Evolutionary conservation across 2,113 vertebrate species (phyloP).

Genomic region (Scortum barcoo): DNA sequence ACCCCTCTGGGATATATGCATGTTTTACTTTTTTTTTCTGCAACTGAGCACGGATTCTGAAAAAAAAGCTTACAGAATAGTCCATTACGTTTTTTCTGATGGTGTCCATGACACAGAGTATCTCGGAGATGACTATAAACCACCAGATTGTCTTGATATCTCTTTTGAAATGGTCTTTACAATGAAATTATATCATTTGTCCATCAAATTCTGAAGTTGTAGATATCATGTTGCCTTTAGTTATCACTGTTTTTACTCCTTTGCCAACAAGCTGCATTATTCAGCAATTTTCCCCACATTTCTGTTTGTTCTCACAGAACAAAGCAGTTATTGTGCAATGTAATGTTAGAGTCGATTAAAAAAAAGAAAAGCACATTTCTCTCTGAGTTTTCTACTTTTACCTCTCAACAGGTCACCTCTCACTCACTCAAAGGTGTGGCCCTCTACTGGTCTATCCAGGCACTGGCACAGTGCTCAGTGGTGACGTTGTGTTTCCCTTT

Average conservation of each 20-base stretch:
- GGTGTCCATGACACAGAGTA: too few species aligned
- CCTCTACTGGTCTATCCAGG: slow-evolving; percentile 68
- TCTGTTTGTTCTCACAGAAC: background rate
- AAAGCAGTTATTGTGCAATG: background rate
- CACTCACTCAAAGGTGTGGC: slow-evolving; percentile 43
- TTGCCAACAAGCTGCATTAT: too few species aligned
- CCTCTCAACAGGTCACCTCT: slow-evolving; percentile 21
- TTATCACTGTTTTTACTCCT: background rate
- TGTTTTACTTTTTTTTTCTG: slow-evolving; percentile 18
- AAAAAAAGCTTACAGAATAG: slow-evolving; percentile 8
- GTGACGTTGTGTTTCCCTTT: background rate
- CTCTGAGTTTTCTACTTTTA: background rate
- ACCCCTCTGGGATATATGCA: slow-evolving; percentile 47
- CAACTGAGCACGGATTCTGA: background rate
- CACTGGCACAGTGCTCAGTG: slow-evolving; percentile 34
- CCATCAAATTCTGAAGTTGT: background rate
- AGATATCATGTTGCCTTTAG: background rate
- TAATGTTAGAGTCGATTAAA: background rate
- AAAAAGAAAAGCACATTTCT: background rate
- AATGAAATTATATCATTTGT: background rate
- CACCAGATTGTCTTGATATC: background rate
- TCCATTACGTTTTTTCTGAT: background rate
- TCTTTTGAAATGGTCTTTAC: background rate
- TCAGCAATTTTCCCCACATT: background rate
- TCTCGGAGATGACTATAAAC: background rate